Evolutionary conservation across 2,113 vertebrate genomes (phyloP).

Genomic region (Megaceryle maxima): DNA sequence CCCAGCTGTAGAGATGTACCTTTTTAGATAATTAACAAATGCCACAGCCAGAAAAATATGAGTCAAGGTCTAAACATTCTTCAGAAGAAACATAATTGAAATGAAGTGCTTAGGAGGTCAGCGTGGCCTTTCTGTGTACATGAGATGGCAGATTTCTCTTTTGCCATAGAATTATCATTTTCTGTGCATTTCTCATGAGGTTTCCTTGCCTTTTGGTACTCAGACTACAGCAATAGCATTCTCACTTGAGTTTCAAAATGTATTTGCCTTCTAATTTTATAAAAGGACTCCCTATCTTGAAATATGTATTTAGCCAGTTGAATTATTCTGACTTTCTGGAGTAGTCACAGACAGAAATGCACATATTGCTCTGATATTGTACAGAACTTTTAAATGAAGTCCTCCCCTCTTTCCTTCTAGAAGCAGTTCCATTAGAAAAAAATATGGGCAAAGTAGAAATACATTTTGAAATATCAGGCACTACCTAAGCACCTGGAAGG

Average conservation of each 20-base stretch:
- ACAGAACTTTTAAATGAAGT: background rate
- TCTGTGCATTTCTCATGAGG: background rate
- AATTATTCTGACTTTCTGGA: background rate
- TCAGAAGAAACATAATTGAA: background rate
- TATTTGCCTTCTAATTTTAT: background rate
- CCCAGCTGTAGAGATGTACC: background rate
- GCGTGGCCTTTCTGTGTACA: background rate
- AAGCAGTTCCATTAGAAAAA: background rate
- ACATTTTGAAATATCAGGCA: background rate
- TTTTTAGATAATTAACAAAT: background rate
- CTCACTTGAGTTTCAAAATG: background rate
- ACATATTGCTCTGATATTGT: background rate
- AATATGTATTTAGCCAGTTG: background rate
- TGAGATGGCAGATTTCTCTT: background rate
- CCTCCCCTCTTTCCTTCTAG: background rate
- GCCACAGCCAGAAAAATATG: background rate
- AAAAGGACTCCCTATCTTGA: background rate
- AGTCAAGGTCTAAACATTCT: background rate
- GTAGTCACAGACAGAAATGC: background rate
- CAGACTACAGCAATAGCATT: background rate
- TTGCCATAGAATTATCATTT: background rate
- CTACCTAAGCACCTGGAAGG: background rate
- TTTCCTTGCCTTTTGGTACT: background rate
- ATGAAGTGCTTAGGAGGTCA: background rate
- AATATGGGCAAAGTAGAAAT: background rate